Conservation (phyloP, 2,888 invertebrate species). For the Clanis bilineata region DNA sequence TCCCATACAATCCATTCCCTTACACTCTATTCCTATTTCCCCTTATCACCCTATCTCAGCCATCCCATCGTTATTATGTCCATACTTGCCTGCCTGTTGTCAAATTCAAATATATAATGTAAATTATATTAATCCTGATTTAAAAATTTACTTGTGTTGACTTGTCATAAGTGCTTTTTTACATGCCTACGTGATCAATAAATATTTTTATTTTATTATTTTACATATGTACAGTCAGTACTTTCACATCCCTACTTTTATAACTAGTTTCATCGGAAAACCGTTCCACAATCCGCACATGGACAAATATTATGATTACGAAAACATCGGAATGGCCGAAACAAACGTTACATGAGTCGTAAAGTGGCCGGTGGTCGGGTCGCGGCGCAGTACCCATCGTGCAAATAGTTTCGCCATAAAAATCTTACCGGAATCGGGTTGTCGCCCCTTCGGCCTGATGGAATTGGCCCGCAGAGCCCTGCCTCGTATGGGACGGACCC, state of each 20-base stretch:
- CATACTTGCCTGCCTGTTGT: no score
- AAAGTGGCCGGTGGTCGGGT: conserved; percentile 12
- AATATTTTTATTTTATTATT: no score
- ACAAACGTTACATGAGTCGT: conserved; percentile 3
- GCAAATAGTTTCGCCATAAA: conserved; percentile 46
- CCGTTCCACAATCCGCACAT: not conserved
- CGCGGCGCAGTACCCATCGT: conserved; percentile 17
- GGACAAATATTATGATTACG: not conserved
- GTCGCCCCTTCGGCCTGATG: conserved; percentile 20
- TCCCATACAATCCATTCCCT: no score
- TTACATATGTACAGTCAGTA: no score
- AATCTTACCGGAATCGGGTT: conserved; percentile 33
- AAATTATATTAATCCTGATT: no score
- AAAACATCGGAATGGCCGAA: not conserved
- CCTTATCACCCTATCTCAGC: no score
- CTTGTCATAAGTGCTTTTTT: no score
- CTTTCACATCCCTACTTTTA: not conserved
- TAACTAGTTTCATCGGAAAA: not conserved
- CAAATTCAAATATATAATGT: no score
- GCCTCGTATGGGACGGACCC: conserved; percentile 19
- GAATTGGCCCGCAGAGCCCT: conserved; percentile 27
- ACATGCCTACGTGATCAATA: no score
- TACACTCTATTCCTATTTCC: no score
- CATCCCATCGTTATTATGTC: no score
- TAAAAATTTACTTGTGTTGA: no score